A percentile compares a stretch with the other conserved stretches of the same genome.
Evolutionary conservation across 1,140 invertebrate species (phyloP).

Genomic region (Papilio xuthus): DNA sequence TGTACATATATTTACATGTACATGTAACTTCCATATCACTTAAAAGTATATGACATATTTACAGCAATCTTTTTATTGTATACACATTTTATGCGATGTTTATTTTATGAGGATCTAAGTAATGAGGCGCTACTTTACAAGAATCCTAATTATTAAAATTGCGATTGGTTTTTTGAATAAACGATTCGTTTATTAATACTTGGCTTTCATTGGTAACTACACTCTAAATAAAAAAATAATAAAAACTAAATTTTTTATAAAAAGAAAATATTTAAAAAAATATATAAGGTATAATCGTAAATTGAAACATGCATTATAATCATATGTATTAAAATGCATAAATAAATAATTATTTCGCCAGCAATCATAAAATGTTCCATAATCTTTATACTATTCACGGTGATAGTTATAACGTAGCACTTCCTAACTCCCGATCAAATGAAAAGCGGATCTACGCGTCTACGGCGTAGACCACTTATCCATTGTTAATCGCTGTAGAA

Average conservation of each 20-base stretch:
- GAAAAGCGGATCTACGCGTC: not conserved
- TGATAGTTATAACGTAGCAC: not conserved
- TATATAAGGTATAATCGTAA: not conserved
- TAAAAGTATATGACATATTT: not conserved
- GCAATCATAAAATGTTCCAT: not conserved
- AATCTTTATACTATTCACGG: not conserved
- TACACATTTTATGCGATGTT: not conserved
- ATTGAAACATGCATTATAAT: not conserved
- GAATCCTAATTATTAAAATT: not conserved
- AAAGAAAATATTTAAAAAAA: no score
- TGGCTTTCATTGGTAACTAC: no score
- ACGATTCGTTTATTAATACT: not conserved
- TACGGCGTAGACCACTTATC: not conserved
- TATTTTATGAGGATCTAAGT: not conserved
- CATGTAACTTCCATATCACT: not conserved
- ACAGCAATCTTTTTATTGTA: not conserved
- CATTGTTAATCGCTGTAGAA: no score
- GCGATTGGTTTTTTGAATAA: not conserved
- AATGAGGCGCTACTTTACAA: not conserved
- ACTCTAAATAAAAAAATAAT: no score
- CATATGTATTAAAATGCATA: not conserved
- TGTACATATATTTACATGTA: not conserved
- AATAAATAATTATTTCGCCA: not conserved
- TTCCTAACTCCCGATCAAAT: not conserved
- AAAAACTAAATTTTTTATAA: no score